phyloP scores from a whole-genome alignment of 2,797 vertebrate species.

The Tenualosa thibaudeaui region DNA sequence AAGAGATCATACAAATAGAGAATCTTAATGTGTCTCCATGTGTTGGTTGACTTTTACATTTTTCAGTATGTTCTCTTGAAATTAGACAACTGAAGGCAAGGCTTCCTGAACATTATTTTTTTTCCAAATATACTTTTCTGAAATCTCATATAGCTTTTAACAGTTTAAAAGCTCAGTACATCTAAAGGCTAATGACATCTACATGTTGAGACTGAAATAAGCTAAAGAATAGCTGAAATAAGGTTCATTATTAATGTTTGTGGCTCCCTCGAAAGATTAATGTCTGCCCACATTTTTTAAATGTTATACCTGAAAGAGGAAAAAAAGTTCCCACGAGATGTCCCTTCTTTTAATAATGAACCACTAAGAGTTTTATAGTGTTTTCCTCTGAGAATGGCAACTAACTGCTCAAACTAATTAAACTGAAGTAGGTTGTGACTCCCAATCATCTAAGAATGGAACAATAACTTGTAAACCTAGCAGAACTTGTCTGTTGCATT shows the following conservation, averaged over 20 bases:
- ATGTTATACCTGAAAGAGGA: background rate
- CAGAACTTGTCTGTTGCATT: background rate
- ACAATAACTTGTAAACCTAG: background rate
- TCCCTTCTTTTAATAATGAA: background rate
- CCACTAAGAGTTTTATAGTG: slow-evolving; percentile 10
- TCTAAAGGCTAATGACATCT: background rate
- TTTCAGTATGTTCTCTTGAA: too few relatives aligned
- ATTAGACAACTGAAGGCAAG: too few relatives aligned
- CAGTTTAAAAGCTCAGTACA: background rate
- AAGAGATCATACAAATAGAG: too few relatives aligned
- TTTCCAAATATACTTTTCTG: too few relatives aligned
- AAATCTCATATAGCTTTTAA: too few relatives aligned
- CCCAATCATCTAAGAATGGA: background rate
- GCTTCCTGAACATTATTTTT: too few relatives aligned
- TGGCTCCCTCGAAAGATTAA: background rate
- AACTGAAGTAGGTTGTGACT: slow-evolving; percentile 18
- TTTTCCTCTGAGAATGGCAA: background rate
- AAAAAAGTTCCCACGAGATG: background rate
- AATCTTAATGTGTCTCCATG: too few relatives aligned
- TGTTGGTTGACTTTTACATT: too few relatives aligned
- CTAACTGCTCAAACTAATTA: slow-evolving; percentile 16
- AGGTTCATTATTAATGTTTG: background rate
- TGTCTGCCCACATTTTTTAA: background rate
- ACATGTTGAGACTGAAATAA: background rate
- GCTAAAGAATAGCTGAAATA: background rate